Evolutionary conservation across 2,113 vertebrate species (phyloP), one percentile per base, ranked within the genome.

Genomic region (Panthera tigris): DNA sequence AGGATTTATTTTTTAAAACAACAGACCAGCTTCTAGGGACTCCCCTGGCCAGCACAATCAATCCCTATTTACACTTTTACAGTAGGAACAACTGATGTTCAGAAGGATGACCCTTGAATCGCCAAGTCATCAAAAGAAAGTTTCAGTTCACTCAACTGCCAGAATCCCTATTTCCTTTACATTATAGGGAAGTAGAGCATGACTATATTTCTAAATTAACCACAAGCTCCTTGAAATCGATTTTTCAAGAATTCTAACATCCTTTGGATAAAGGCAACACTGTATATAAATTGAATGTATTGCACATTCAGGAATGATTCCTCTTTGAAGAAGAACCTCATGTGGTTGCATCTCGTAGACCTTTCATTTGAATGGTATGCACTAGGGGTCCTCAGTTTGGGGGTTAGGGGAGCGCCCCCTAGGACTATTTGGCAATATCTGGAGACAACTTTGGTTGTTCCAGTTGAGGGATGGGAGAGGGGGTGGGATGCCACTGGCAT

Each of bases 231-330:
- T 93, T 86, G 52, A 95, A 69, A 96, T 86, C 18, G 45, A 83
- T 96, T 95, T 95, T 95, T 92, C 50, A 88, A 93, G 85, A 93
- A 92, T 96, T 92, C 63, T 94, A 84, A 79, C 50, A 93, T 69
- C 57, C 23, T 95, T 78, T 68, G 52, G 66, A 5, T 74, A 92
- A 76, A 95, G 69, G 57, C 19, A 16, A 92, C 31, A 65, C 45
- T 87, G 19, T 41, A 39, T 71, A 74, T 68, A 65, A 91, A 68
- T 36, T 86, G 45, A 90, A 97, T 57, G 63, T 80, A 74, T 69
- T 55, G 73, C 66, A 27, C 69, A 57, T 68, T 83, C 52, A 31
- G 89, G 63, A 91, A 79, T 52, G 65, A 87, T 66, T 85, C 4
- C 45, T 57, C 68, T 92, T 78, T 82, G 87, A 88, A 94, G 68